Conservation (phyloP, 1,140 invertebrate species). For the Drosophila hydei region DNA sequence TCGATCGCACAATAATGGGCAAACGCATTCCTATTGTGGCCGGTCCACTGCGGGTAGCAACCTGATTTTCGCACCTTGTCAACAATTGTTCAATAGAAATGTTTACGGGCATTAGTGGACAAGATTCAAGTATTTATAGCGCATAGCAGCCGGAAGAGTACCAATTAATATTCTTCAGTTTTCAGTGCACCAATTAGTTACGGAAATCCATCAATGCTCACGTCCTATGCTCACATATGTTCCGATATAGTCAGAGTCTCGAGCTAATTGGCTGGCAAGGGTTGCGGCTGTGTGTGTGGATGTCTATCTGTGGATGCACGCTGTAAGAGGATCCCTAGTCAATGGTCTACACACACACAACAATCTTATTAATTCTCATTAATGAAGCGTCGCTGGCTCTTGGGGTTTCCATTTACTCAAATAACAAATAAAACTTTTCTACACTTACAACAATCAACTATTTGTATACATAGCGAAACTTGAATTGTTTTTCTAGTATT, state of each 20-base stretch:
- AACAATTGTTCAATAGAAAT: slow-evolving; percentile 46
- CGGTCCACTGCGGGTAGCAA: slow-evolving; percentile 41
- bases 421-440: slow-evolving; percentile 54
- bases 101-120: slow-evolving; percentile 19
- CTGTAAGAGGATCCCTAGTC: slow-evolving; percentile 44
- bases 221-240: slow-evolving; percentile 59
- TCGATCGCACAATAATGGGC: slow-evolving; percentile 78
- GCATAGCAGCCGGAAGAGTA: slow-evolving; percentile 1
- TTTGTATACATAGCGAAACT: slow-evolving; percentile 45
- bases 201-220: slow-evolving; percentile 63
- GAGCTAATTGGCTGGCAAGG: slow-evolving; percentile 63
- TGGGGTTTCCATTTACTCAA: slow-evolving; percentile 39
- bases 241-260: slow-evolving; percentile 45
- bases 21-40: slow-evolving; percentile 39
- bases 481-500: slow-evolving; percentile 38
- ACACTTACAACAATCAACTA: slow-evolving; percentile 47
- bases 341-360: slow-evolving; percentile 8
- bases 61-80: slow-evolving; percentile 75
- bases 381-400: slow-evolving; percentile 53
- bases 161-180: slow-evolving; percentile 50
- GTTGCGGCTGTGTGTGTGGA: slow-evolving; percentile 16
- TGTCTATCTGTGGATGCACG: slow-evolving; percentile 23
- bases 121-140: slow-evolving; percentile 27
- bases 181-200: slow-evolving; percentile 40
- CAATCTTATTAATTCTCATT: slow-evolving; percentile 63